Percentiles rank a stretch among this genome's conserved stretches.
phyloP scores from a whole-genome alignment of 2,113 vertebrate genomes.

The Tringa solitaria region DNA sequence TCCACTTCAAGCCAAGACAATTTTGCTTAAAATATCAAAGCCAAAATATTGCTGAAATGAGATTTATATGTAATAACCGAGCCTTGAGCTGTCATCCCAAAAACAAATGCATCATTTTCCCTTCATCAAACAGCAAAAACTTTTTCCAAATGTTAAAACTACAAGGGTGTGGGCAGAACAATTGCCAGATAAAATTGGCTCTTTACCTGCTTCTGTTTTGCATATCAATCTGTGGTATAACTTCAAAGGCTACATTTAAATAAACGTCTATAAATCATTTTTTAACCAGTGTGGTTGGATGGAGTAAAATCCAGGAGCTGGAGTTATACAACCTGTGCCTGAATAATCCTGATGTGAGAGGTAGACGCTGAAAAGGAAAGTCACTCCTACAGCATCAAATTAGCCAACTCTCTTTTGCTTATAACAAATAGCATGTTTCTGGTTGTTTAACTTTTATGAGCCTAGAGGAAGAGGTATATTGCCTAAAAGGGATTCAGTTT shows the following conservation, averaged over 20 bases:
- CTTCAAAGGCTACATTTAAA: background rate
- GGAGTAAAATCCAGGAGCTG: background rate
- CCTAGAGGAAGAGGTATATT: background rate
- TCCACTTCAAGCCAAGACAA: constrained; percentile 20
- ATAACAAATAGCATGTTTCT: background rate
- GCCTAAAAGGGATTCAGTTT: background rate
- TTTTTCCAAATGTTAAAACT: background rate
- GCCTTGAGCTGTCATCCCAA: constrained; percentile 13
- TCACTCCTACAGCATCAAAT: background rate
- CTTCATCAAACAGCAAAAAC: constrained; percentile 19
- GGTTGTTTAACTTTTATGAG: background rate
- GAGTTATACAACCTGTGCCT: background rate
- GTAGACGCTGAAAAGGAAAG: background rate
- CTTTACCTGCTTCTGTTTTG: background rate
- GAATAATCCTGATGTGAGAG: background rate
- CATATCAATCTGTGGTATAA: background rate
- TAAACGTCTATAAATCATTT: background rate
- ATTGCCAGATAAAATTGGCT: background rate
- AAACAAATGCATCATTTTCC: constrained; percentile 37
- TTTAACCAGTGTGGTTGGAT: background rate
- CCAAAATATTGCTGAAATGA: constrained; percentile 44
- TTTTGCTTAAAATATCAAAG: constrained; percentile 37
- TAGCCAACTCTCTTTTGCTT: background rate
- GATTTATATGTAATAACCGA: constrained; percentile 40
- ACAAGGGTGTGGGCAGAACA: background rate